Conservation (phyloP, 1,140 invertebrate species). For the Venustaconcha ellipsiformis region DNA sequence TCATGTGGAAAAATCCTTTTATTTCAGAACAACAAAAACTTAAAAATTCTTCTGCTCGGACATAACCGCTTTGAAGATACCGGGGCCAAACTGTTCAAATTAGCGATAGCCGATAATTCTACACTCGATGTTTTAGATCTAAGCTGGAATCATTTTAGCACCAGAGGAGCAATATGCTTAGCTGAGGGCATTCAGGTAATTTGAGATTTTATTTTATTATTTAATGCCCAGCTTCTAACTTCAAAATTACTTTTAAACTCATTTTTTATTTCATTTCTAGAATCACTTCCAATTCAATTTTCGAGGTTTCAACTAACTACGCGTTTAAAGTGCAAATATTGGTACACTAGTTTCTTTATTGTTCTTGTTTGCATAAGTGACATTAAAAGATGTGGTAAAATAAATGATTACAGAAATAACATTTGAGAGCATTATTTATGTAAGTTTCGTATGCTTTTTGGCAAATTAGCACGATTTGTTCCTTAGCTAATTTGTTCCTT, state of each 20-base stretch:
- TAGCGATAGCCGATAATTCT: conserved; percentile 50
- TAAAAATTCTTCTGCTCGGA: conserved; percentile 33
- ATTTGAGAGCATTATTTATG: too few relatives aligned
- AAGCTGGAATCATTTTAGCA: conserved; percentile 62
- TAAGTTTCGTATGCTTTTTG: too few relatives aligned
- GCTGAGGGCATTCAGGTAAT: conserved; percentile 51
- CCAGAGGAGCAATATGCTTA: conserved; percentile 45
- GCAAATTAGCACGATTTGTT: too few relatives aligned
- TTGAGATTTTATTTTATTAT: background rate
- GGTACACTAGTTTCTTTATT: too few relatives aligned
- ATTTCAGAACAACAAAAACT: conserved; percentile 31
- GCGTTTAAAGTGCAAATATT: too few relatives aligned
- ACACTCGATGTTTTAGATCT: conserved; percentile 53
- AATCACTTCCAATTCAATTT: too few relatives aligned
- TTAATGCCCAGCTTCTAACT: background rate
- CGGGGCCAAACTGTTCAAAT: conserved; percentile 39
- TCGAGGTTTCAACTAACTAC: too few relatives aligned
- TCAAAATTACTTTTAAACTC: background rate
- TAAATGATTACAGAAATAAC: too few relatives aligned
- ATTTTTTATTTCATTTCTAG: background rate
- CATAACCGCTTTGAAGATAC: conserved; percentile 50
- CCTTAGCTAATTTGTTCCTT: too few relatives aligned
- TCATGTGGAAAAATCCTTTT: background rate
- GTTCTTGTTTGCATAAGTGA: too few relatives aligned
- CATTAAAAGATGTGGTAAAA: too few relatives aligned